A percentile compares a stretch with the other conserved stretches of the same genome.
Conservation (phyloP, 2,113 vertebrate genomes). For the Rhinichthys klamathensis region DNA sequence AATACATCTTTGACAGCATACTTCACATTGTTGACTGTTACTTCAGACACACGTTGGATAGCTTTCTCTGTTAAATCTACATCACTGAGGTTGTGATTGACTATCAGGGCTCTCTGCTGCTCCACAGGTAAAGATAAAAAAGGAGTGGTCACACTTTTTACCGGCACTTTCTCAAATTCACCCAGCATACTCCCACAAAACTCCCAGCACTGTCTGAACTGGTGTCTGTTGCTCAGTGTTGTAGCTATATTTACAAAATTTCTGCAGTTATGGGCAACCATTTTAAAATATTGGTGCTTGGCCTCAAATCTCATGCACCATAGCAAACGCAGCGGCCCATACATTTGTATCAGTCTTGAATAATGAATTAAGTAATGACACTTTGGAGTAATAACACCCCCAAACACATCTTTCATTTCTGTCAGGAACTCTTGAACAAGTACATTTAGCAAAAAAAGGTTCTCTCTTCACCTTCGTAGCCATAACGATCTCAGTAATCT, state of each 20-base stretch:
- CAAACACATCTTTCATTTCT: constrained; percentile 1
- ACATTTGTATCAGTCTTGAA: constrained; percentile 2
- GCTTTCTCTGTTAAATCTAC: too few relatives aligned
- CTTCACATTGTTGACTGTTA: neutral
- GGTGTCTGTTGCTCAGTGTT: neutral
- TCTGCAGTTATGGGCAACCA: neutral
- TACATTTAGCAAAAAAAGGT: constrained; percentile 10
- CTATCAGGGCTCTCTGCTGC: too few relatives aligned
- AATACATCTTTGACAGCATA: neutral
- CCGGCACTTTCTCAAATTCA: neutral
- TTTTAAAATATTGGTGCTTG: too few relatives aligned
- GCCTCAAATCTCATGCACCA: constrained; percentile 9
- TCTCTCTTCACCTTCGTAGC: too few relatives aligned
- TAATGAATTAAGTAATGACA: constrained; percentile 8
- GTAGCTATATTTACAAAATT: neutral
- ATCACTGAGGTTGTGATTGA: too few relatives aligned
- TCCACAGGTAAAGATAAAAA: too few relatives aligned
- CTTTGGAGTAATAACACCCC: neutral
- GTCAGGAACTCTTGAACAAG: constrained; percentile 15
- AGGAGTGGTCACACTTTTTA: neutral
- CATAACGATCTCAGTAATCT: neutral
- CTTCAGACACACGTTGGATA: neutral
- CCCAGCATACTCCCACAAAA: neutral
- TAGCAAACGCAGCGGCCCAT: neutral
- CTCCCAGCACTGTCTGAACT: neutral